Evolutionary conservation across 1,140 invertebrate genomes (phyloP).

Genomic region (Solenopsis fugax): DNA sequence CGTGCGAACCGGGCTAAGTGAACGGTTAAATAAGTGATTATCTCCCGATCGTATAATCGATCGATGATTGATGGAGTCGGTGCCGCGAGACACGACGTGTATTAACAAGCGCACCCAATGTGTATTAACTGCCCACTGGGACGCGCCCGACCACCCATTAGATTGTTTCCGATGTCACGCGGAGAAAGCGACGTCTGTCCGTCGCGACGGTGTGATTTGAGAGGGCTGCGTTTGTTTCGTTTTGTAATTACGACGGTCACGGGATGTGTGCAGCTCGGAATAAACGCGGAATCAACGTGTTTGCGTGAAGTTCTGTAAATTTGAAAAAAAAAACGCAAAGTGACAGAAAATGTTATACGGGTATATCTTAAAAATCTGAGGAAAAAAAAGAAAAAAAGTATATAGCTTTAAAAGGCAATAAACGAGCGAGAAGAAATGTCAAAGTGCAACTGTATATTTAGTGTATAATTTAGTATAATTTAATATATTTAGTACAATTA

Average conservation of each 20-base stretch:
- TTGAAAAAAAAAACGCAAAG: background rate
- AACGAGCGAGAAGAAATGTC: too few relatives aligned
- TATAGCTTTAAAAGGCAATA: too few relatives aligned
- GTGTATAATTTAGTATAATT: too few relatives aligned
- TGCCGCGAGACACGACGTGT: constrained; percentile 29
- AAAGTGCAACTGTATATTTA: too few relatives aligned
- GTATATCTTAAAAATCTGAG: background rate
- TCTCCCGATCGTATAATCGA: constrained; percentile 77
- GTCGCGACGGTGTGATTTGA: constrained; percentile 21
- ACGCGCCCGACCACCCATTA: constrained; percentile 49
- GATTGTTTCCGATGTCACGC: constrained; percentile 45
- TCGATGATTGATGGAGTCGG: constrained; percentile 80
- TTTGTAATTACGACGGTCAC: constrained; percentile 27
- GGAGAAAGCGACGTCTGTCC: constrained; percentile 22
- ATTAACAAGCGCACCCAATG: constrained; percentile 51
- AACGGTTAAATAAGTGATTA: constrained; percentile 82
- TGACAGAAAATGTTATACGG: background rate
- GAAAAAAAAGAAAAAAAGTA: too few relatives aligned
- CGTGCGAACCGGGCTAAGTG: constrained; percentile 72
- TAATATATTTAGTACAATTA: too few relatives aligned
- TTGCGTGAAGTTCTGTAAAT: background rate
- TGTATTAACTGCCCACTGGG: constrained; percentile 2
- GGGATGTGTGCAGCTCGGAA: background rate
- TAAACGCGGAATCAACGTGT: constrained; percentile 7
- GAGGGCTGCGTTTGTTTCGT: constrained; percentile 7